Percentiles rank a stretch among this genome's conserved stretches.
Evolutionary conservation across 30 jellyfish, hydroid and myxozoan species (phyloP).

Genomic region (Clytia hemisphaerica): DNA sequence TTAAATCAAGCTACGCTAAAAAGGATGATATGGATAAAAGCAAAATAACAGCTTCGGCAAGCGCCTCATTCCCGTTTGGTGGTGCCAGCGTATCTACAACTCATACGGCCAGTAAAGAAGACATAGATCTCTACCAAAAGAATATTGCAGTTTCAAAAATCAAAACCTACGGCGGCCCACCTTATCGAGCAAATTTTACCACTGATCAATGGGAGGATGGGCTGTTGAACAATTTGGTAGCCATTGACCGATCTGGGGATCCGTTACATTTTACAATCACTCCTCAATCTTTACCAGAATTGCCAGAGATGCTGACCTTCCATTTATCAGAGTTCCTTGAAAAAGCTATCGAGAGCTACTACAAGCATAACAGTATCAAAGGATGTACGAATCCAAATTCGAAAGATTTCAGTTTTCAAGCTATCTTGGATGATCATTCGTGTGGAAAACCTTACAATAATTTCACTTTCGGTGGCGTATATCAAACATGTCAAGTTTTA

Average conservation of each 20-base stretch:
- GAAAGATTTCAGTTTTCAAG: constrained; percentile 49
- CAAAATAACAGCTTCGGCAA: constrained; percentile 60
- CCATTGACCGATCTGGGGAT: constrained; percentile 68
- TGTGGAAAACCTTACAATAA: constrained; percentile 42
- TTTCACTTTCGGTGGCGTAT: constrained; percentile 67
- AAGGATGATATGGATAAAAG: constrained; percentile 43
- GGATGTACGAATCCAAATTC: constrained; percentile 60
- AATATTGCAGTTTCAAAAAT: constrained; percentile 42
- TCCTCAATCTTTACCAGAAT: constrained; percentile 56
- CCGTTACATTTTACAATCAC: constrained; percentile 56
- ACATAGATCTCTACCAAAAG: constrained; percentile 35
- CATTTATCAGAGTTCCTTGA: constrained; percentile 47
- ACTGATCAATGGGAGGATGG: constrained; percentile 41
- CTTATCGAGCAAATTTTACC: constrained; percentile 51
- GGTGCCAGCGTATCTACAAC: constrained; percentile 42
- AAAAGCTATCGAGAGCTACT: constrained; percentile 45
- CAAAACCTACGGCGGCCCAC: constrained; percentile 72
- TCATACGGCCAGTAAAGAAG: constrained; percentile 14
- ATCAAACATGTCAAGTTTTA: constrained; percentile 44
- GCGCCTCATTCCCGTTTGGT: constrained; percentile 40
- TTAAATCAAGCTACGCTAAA: constrained; percentile 39
- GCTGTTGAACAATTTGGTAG: constrained; percentile 45
- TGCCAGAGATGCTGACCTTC: constrained; percentile 51
- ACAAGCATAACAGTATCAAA: constrained; percentile 39
- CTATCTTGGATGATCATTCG: constrained; percentile 63